Base-by-base conservation (phyloP, 2,113 vertebrate species). In the Limnothrissa miodon region DNA sequence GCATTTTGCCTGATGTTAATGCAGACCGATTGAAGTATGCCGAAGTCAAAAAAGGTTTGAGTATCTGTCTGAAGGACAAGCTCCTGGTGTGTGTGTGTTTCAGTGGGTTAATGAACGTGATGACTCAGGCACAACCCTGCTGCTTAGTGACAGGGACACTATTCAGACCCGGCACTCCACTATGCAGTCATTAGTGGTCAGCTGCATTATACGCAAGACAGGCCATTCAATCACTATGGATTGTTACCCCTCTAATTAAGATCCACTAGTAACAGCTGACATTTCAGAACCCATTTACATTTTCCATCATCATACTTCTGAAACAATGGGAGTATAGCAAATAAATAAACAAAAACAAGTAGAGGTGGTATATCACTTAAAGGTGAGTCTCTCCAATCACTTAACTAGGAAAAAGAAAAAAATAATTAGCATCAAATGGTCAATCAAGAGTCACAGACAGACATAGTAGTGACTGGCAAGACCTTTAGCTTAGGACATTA, bases 1-100 rank as follows among this genome's bases (percentile, higher is more conserved):
- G 56, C 56, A 42, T 84, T 46, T 56, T 70, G 59, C 6, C 81
- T 83, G 82, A 84, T 82, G 84, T 80, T 85, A 85, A 51, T 83
- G 11, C 88, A 89, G 87, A 87, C 89, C 89, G 87, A 88, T 89
- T 87, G 89, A 4, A 36, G 66, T 33, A 11, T 74, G 66, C 66
- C 36, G 66, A 74, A 15, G 15, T 11, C n/a, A 66, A 33, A 56
- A 74, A 11, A 74, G 66, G 66, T 11, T 33, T 36, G 66, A 74
- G 66, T 15, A 74, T 74, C 66, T 39, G 9, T 33, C 66, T 74
- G 66, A 74, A 74, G 66, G 66, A 36, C 66, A 74, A 23, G 51
- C 59, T 29, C 6, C n/a, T 25, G 29, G 10, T 70, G 62, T 70
- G 62, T 70, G 62, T 13, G 62, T 17, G 62, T 36, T 29, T 70